Conservation (phyloP, 1,140 invertebrate genomes). For the Bactericera cockerelli region DNA sequence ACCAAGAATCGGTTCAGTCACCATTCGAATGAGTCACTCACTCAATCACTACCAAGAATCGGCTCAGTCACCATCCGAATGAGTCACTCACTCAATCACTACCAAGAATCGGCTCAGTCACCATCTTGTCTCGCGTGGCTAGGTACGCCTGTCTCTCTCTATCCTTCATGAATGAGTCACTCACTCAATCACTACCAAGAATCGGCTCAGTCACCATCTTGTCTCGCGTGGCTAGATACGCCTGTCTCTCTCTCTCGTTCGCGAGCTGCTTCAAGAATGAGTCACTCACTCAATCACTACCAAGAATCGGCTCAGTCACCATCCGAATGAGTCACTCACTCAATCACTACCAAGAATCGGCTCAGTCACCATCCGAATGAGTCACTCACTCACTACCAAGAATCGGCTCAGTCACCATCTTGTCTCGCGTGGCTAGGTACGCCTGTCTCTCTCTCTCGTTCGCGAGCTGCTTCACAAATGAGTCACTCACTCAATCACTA, state of each 20-base stretch:
- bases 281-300: not conserved
- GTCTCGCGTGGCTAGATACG: constrained; percentile 63
- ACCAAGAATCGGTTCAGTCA: constrained; percentile 29
- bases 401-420: constrained; percentile 34
- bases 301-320: constrained; percentile 31
- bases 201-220: constrained; percentile 36
- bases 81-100: not conserved
- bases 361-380: constrained; percentile 35
- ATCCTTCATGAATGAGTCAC: too few species aligned
- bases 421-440: constrained; percentile 61
- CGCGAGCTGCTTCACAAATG: too few species aligned
- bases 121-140: constrained; percentile 53
- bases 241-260: constrained; percentile 63
- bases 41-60: constrained; percentile 17
- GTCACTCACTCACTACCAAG: constrained; percentile 12
- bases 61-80: constrained; percentile 35
- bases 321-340: too few species aligned
- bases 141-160: constrained; percentile 63
- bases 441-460: constrained; percentile 64
- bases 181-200: constrained; percentile 11
- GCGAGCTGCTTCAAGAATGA: too few species aligned
- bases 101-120: constrained; percentile 29
- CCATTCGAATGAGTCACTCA: too few species aligned
- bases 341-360: constrained; percentile 22
- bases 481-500: too few species aligned